These are phyloP conservation scores for Lepidochrysops patricia DNA, from an alignment of 2,888 invertebrate species.

Conservation along the genomic window DNA sequence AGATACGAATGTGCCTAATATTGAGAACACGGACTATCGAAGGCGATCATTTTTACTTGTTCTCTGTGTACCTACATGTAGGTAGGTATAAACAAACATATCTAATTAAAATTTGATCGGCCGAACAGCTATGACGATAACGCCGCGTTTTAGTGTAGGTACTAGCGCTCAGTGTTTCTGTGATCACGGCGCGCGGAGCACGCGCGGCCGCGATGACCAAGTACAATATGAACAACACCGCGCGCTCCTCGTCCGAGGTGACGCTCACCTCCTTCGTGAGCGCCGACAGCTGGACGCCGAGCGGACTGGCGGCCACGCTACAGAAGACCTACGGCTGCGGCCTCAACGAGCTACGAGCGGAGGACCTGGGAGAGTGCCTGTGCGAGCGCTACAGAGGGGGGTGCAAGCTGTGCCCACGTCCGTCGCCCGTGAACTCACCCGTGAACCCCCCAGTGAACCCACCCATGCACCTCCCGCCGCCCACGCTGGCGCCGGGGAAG, in stretches of 20 bases:
- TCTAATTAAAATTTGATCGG: conserved; percentile 12
- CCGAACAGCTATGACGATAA: neutral
- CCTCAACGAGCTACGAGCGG: conserved; percentile 57
- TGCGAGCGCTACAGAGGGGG: conserved; percentile 66
- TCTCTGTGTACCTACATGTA: too few species aligned
- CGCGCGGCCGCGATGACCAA: conserved; percentile 55
- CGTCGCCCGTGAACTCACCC: conserved; percentile 39
- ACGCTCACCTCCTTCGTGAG: conserved; percentile 63
- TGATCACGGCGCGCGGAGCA: neutral
- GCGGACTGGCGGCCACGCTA: conserved; percentile 44
- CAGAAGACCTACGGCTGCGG: conserved; percentile 51
- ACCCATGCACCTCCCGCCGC: conserved; percentile 24
- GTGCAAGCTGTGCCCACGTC: conserved; percentile 58
- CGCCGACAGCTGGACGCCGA: conserved; percentile 34
- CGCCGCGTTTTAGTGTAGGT: neutral
- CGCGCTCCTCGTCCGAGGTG: conserved; percentile 53
- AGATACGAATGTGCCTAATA: too few species aligned
- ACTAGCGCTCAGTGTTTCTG: neutral
- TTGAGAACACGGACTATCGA: too few species aligned
- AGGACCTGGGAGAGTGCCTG: conserved; percentile 53
- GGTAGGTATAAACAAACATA: too few species aligned
- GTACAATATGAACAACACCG: conserved; percentile 68
- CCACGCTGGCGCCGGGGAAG: conserved; percentile 38
- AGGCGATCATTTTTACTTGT: too few species aligned
- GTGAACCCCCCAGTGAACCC: conserved; percentile 33